These are phyloP conservation scores for Panthera uncia DNA, from an alignment of 2,113 vertebrate genomes.

Conservation along the genomic window DNA sequence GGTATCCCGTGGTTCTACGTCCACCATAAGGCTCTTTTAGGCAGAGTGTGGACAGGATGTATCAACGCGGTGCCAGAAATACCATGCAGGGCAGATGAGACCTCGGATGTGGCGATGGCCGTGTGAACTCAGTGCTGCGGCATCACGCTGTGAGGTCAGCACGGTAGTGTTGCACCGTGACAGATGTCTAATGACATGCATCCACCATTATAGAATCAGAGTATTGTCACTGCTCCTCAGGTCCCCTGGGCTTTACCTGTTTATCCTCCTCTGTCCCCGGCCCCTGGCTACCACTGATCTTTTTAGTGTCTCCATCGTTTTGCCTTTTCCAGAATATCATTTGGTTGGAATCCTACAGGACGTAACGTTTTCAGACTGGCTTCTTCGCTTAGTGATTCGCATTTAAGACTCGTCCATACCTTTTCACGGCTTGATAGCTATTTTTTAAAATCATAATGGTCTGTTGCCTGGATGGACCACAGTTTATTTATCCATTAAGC, in stretches of 20 bases:
- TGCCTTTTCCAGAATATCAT: neutral
- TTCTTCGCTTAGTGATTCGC: neutral
- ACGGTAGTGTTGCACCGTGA: neutral
- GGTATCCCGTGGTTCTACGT: rapidly evolving
- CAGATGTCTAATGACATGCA: neutral
- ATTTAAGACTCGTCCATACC: neutral
- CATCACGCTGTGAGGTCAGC: neutral
- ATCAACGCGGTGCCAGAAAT: neutral
- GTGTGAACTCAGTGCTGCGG: neutral
- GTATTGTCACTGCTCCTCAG: neutral
- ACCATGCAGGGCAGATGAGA: neutral
- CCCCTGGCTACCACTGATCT: neutral
- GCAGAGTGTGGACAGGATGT: neutral
- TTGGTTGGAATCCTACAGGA: neutral
- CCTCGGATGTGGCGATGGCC: neutral
- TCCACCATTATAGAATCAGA: neutral
- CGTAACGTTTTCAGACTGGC: neutral
- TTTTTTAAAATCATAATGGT: neutral
- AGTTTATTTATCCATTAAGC: neutral
- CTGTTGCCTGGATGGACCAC: neutral
- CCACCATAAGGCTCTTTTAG: too few species aligned
- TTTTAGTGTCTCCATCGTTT: neutral
- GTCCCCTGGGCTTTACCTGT: neutral
- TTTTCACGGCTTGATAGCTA: neutral
- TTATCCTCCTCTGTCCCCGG: neutral